A percentile compares a stretch with the other conserved stretches of the same genome.
Conservation (phyloP, 2,113 vertebrate species). For the Xerus inauris region DNA sequence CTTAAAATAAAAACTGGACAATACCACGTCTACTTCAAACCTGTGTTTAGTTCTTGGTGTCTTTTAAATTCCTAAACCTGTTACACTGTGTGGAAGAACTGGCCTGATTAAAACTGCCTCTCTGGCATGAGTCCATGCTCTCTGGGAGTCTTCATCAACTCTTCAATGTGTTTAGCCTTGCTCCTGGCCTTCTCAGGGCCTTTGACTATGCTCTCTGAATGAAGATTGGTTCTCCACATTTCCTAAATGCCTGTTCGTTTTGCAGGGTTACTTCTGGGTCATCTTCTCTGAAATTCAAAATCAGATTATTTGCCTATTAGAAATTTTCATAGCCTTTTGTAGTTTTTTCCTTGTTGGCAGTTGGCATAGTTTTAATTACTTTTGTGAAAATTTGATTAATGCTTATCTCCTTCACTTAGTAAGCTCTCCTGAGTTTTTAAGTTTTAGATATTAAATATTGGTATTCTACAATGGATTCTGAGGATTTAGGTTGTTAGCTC, state of each 20-base stretch:
- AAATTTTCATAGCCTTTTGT: background rate
- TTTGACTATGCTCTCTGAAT: background rate
- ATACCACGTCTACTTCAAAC: background rate
- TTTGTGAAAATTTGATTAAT: slow-evolving; percentile 26
- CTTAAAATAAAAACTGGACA: background rate
- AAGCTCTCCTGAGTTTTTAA: background rate
- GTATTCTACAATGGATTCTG: background rate
- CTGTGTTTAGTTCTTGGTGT: background rate
- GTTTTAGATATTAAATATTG: background rate
- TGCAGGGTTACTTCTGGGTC: background rate
- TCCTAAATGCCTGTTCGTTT: background rate
- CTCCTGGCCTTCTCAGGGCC: background rate
- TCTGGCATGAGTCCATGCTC: background rate
- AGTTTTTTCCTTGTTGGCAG: background rate
- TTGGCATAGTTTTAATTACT: background rate
- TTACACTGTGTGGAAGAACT: background rate
- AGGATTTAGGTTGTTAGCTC: background rate
- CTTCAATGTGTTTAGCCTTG: background rate
- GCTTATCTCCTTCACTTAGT: background rate
- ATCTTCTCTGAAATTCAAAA: background rate
- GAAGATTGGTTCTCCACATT: background rate
- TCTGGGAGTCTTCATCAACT: background rate
- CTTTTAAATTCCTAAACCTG: background rate
- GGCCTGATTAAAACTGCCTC: background rate
- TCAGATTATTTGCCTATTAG: background rate